These are phyloP conservation scores for Stylophora pistillata DNA, from an alignment of 64 coral and sea anemone species.

Conservation along the genomic window DNA sequence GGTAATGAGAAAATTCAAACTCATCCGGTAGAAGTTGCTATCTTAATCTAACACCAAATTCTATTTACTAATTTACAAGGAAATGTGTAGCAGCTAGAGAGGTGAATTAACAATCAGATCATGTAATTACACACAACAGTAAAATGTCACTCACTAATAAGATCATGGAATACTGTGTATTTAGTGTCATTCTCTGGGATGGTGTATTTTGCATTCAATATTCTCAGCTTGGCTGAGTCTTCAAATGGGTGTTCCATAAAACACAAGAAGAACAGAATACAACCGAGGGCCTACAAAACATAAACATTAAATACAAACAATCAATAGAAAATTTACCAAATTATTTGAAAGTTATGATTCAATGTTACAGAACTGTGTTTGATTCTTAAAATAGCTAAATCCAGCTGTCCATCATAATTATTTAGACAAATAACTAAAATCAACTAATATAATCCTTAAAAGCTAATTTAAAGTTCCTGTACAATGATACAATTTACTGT, in stretches of 20 bases:
- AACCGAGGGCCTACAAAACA: conserved; percentile 76
- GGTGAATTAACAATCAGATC: too few relatives aligned
- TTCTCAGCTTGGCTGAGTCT: conserved; percentile 96
- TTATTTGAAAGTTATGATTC: too few relatives aligned
- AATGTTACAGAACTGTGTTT: not conserved
- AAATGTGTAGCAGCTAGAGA: too few relatives aligned
- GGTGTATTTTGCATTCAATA: conserved; percentile 94
- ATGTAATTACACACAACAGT: not conserved
- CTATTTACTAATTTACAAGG: too few relatives aligned
- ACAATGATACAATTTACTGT: not conserved
- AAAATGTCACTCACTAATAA: conserved; percentile 77
- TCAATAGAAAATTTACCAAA: too few relatives aligned
- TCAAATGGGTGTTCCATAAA: conserved; percentile 99
- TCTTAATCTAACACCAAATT: too few relatives aligned
- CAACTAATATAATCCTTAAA: too few relatives aligned
- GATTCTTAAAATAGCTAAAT: not conserved
- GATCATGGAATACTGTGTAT: conserved; percentile 84
- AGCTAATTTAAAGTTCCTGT: too few relatives aligned
- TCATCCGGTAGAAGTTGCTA: too few relatives aligned
- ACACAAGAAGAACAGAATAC: conserved; percentile 86
- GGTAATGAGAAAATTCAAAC: too few relatives aligned
- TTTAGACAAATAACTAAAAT: too few relatives aligned
- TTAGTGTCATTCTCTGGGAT: conserved; percentile 91
- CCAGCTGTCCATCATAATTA: too few relatives aligned
- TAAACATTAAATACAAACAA: not conserved